Evolutionary conservation across 2,113 vertebrate species (phyloP).

Genomic region (Vulpes ferrilata): DNA sequence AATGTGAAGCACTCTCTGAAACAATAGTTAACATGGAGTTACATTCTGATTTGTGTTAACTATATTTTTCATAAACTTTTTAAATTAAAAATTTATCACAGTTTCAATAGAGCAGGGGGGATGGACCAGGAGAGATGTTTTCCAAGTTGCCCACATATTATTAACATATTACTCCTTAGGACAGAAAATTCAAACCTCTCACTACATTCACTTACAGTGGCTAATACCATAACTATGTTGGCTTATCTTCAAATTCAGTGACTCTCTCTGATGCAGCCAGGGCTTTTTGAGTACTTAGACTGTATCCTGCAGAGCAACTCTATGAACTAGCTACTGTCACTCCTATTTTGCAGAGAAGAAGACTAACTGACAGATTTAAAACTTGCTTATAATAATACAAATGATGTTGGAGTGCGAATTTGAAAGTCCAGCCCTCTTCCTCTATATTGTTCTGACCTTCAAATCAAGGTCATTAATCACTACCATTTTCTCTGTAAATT

Average conservation of each 20-base stretch:
- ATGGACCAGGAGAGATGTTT: background rate
- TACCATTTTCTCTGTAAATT: background rate
- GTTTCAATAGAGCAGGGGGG: background rate
- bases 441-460: background rate
- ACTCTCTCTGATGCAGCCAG: background rate
- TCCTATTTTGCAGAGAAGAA: background rate
- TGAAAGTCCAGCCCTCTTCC: background rate
- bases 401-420: background rate
- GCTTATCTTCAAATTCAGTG: background rate
- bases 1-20: background rate
- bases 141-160: background rate
- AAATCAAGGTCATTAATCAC: background rate
- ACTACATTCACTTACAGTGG: background rate
- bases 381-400: background rate
- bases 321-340: background rate
- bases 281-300: background rate
- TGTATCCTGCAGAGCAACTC: background rate
- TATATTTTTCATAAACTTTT: background rate
- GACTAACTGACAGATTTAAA: background rate
- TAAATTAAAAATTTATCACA: background rate
- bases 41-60: background rate
- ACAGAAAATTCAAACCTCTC: background rate
- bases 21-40: background rate
- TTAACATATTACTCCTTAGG: background rate
- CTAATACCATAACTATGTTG: background rate